phyloP scores from a whole-genome alignment of 2,113 vertebrate genomes.

The Vireo altiloquus region DNA sequence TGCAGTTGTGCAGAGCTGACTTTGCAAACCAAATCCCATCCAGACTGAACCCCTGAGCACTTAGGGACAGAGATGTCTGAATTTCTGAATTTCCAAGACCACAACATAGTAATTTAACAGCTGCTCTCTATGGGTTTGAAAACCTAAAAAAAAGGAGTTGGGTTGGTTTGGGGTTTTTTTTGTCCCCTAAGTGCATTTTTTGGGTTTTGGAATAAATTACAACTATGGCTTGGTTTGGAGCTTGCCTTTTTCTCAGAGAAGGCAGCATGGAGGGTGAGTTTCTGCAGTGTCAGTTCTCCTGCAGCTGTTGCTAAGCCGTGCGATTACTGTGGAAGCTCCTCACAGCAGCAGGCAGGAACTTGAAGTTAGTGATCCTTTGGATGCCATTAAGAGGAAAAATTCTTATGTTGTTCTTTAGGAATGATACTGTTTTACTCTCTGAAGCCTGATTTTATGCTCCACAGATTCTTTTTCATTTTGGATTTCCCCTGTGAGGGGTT shows the following conservation, averaged over 20 bases:
- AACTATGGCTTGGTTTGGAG: background rate
- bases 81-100: background rate
- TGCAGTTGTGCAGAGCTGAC: background rate
- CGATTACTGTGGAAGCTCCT: conserved; percentile 35
- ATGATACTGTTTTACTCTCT: conserved; percentile 38
- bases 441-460: conserved; percentile 19
- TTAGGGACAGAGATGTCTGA: background rate
- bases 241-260: background rate
- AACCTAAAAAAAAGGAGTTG: background rate
- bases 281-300: background rate
- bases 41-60: background rate
- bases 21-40: background rate
- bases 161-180: background rate
- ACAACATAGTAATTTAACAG: background rate
- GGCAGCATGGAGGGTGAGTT: background rate
- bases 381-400: conserved; percentile 34
- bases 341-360: conserved; percentile 56
- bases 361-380: conserved; percentile 56
- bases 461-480: background rate
- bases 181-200: background rate
- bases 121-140: background rate
- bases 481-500: background rate
- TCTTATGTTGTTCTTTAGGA: conserved; percentile 39
- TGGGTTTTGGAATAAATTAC: background rate
- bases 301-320: conserved; percentile 54